Evolutionary conservation across 1,140 invertebrate species (phyloP), one percentile per base, ranked within the genome.

Genomic region (Hyphantria cunea): DNA sequence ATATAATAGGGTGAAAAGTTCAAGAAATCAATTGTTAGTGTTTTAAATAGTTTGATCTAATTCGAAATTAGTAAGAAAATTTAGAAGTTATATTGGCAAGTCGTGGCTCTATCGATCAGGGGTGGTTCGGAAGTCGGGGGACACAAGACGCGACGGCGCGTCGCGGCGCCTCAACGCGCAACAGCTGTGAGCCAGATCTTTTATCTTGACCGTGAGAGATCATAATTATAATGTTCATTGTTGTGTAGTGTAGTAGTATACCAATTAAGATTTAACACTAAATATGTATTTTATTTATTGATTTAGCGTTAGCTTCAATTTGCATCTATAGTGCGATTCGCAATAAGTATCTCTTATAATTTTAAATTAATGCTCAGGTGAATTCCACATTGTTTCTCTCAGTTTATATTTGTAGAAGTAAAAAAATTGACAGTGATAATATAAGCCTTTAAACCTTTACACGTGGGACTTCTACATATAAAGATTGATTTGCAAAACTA

Each of bases 151-250:
- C 69, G 70, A 64, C 74, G 60, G 53, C 66, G 53, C 66, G 72
- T 51, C 68, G 66, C 70, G 56, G 61, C 76, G 67, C 66, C 74
- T 63, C 73, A 61, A 42, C 75, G 73, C 80, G 74, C 80, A 83
- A 82, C 82, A 83, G 82, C 80, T 83, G 84, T 76, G 76, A 70
- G 66, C 72, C 75, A 77, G 79, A 73, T 85, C 77, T 72, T 64
- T 84, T 85, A 83, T 86, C 76, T 85, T 86, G 74, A 89, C 84
- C 84, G 86, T 89, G 85, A 89, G 86, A 89, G 86, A 84, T 66
- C 67, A 78, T 80, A 66, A 64, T 72, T 68, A 74, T 68, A 66
- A 63, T 61, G 42, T 65, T 56, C 61, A 66, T 68, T 72, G 50
- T 66, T 64, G 37, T 62, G 44, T 67, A 72, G 14, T 64, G 47